Base-by-base conservation (phyloP, 2,797 vertebrate genomes). In the Coccyzus lansbergi region DNA sequence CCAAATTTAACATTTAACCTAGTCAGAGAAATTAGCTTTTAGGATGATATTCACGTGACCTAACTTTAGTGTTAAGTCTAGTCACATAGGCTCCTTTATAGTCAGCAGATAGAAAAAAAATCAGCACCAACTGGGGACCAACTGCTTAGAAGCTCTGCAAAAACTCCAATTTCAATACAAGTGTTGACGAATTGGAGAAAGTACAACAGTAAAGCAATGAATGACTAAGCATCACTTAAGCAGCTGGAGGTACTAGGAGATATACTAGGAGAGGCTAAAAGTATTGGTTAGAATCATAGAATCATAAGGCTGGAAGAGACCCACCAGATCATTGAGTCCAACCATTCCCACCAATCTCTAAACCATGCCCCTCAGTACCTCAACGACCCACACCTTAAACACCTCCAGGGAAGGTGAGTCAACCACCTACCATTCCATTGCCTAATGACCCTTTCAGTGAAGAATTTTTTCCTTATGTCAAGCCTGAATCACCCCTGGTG, bases 1-100 rank as follows among this genome's bases (percentile, higher is more conserved):
- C 69, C 10, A 15, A 86, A 88, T 83, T 62, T 71, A 92, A 55
- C 40, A 72, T 83, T 92, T 91, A 64, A 83, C 75, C 90, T 78
- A 71, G 59, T 60, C 29, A 80, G 1, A 65, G 42, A 78, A 89
- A 95, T 78, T 60, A 75, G 51, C 76, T 92, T 91, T 92, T 71
- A 78, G 52, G 29, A 36, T 72, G 42, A 18, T 64, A 83, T 74
- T 91, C 84, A 83, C 0, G 1, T 53, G 46, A 84, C 52, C 38
- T 78, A 86, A 70, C 49, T 90, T 79, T 22, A 86, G 16, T 83
- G 55, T 55, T 72, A 79, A 68, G 15, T 40, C 76, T 75, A 42
- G 28, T 52, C 52, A 83, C 33, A 80, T 0, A 58, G 26, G 21
- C 55, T 90, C 86, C 44, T 86, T 59, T 63, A 52, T 3, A 71